A percentile compares a stretch with the other conserved stretches of the same genome.
Conservation (phyloP, 64 coral and sea anemone species). For the Stichodactyla mertensii region DNA sequence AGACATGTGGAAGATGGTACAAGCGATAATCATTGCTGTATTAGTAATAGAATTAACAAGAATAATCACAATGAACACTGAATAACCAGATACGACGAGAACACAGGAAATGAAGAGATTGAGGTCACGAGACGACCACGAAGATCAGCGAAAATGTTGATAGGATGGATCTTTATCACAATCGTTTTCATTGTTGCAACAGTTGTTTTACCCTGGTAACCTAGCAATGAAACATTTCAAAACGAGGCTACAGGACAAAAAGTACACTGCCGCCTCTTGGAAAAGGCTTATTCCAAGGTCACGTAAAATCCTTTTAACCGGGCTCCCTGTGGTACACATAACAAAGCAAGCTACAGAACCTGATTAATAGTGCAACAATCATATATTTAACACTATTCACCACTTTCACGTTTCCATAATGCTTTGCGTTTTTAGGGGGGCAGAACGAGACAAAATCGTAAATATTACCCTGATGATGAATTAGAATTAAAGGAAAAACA, state of each 20-base stretch:
- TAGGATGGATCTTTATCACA: no score
- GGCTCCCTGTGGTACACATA: not conserved
- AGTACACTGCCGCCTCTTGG: not conserved
- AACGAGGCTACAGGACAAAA: not conserved
- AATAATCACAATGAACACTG: not conserved
- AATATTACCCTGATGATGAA: no score
- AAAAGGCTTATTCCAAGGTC: not conserved
- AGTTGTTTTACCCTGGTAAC: not conserved
- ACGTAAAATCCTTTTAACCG: conserved; percentile 1
- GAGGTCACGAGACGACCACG: no score
- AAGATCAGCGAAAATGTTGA: no score
- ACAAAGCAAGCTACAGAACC: not conserved
- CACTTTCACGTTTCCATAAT: no score
- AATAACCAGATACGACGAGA: no score
- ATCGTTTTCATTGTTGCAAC: no score
- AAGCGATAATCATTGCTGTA: not conserved
- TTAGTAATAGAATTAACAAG: not conserved
- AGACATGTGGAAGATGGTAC: conserved; percentile 32
- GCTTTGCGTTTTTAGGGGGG: no score
- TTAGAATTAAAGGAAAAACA: no score
- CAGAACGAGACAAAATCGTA: no score
- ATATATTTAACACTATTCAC: conserved; percentile 5
- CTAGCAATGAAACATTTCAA: not conserved
- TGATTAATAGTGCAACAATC: not conserved
- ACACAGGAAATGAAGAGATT: no score